Evolutionary conservation across 35 echinoderm and acorn worm species (phyloP), one percentile per base, ranked within the genome.

Genomic region (Stichopus chloronotus): DNA sequence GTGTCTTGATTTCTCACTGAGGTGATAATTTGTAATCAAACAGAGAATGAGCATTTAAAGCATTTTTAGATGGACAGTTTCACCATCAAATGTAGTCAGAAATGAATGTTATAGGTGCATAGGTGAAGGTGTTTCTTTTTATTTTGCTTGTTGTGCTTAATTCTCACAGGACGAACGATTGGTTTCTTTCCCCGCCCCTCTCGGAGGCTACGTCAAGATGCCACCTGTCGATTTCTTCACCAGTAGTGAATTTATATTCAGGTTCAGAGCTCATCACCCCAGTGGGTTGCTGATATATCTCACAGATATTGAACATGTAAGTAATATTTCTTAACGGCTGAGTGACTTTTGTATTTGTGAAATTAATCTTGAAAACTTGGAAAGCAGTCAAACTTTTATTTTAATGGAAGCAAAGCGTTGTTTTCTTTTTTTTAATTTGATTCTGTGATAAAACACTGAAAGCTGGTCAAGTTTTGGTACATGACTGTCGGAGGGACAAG

Each of bases 251-350:
- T 81, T 97, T 21, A 19, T 95, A 43, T 93, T 97, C 61, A 85
- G 68, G 8, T 97, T 97, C 90, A 93, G 96, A 78, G 92, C 93
- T 24, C 61, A 71, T 2, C 52, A 87, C 9, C 91, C 93, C 17
- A 56, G 88, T 57, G 96, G 96, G 63, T 55, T 97, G 11, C 88
- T 97, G 77, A 20, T 97, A 1, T 97, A 91, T 77, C 59, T 87
- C 3, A 57, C 96, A 53, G 90, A 95, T 87, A 88, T 21, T 21
- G 81, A 52, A 1, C 81, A 92, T 82, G 96, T 97, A 88, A 72
- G 87, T n/a, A 25, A 43, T 43, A 43, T 43, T 43, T 43, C 3
- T 2, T 59, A 25, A 82, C 79, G 12, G 13, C 2, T 21, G 79
- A 82, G 13, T 82, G 2, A 82, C 30, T 12, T 82, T 21, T 72